Conservation (phyloP, 2,797 vertebrate species). For the Fratercula arctica region DNA sequence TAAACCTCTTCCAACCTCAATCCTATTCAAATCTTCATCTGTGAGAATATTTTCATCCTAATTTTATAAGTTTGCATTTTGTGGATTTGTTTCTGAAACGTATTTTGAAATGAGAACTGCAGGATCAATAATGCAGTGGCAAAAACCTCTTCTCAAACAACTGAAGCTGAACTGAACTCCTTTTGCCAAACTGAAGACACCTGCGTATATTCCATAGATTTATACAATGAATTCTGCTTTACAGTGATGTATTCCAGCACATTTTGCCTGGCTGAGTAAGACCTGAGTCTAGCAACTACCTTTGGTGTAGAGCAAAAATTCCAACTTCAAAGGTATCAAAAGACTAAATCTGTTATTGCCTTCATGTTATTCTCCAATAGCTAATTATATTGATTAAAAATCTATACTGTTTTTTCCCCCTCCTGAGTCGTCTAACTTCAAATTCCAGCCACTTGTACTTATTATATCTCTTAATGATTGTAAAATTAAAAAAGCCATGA, state of each 20-base stretch:
- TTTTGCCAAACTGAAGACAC: background rate
- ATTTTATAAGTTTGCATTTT: background rate
- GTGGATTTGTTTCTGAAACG: background rate
- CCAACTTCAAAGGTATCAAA: background rate
- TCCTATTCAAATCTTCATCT: background rate
- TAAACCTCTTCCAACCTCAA: background rate
- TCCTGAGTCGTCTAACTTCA: background rate
- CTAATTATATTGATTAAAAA: background rate
- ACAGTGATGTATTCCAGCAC: background rate
- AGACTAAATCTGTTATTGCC: background rate
- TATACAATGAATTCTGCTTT: background rate
- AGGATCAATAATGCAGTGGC: background rate
- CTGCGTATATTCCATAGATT: background rate
- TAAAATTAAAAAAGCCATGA: background rate
- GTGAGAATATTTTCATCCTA: background rate
- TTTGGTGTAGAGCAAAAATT: background rate
- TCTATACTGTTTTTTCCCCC: background rate
- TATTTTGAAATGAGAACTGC: background rate
- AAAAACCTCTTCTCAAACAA: background rate
- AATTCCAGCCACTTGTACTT: background rate
- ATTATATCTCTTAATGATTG: background rate
- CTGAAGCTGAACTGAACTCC: background rate
- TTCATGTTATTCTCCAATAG: background rate
- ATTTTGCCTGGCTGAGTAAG: background rate
- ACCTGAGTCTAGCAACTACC: background rate